Conservation (phyloP, 1,140 invertebrate genomes). For the Reticulitermes speratus region DNA sequence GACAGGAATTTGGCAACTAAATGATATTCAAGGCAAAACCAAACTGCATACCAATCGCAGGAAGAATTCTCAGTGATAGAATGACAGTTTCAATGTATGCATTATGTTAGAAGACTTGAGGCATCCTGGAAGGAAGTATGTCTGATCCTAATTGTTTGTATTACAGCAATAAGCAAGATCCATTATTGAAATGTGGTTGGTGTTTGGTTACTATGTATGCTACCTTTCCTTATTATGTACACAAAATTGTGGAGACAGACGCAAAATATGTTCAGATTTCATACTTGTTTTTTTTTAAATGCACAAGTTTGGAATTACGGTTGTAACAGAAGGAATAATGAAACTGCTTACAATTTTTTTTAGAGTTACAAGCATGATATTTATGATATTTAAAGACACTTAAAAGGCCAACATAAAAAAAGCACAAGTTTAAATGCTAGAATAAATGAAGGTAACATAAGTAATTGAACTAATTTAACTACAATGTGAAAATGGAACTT, state of each 20-base stretch:
- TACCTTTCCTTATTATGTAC: not conserved
- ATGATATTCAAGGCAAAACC: not conserved
- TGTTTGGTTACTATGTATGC: not conserved
- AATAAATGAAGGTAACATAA: not conserved
- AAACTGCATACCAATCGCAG: not conserved
- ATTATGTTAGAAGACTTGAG: not conserved
- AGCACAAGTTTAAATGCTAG: not conserved
- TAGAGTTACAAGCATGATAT: not conserved
- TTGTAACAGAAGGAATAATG: not conserved
- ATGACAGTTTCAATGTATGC: not conserved
- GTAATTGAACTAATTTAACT: not conserved
- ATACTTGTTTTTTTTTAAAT: not conserved
- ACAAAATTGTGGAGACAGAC: not conserved
- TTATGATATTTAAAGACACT: not conserved
- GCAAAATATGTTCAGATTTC: not conserved
- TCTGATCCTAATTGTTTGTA: not conserved
- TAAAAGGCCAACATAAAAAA: not conserved
- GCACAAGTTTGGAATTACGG: not conserved
- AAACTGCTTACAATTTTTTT: not conserved
- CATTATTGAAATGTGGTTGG: not conserved
- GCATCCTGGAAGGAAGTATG: not conserved
- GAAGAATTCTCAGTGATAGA: not conserved
- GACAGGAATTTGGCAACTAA: not conserved
- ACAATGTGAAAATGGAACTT: not conserved
- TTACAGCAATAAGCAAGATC: not conserved